Evolutionary conservation across 2,113 vertebrate genomes (phyloP).

Genomic region (Rhinolophus sinicus): DNA sequence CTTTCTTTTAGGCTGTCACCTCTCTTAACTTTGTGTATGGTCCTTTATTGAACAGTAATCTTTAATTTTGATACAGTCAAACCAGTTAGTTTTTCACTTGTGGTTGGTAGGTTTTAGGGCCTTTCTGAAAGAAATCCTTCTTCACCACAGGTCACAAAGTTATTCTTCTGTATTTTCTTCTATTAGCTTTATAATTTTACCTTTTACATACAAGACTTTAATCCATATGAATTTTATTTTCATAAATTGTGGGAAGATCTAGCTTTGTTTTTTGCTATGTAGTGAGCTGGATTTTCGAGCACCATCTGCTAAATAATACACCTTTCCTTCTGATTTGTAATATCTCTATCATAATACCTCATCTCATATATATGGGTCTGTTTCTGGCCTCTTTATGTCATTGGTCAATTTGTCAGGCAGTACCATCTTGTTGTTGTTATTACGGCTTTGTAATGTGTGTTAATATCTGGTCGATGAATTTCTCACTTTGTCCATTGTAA

Average conservation of each 20-base stretch:
- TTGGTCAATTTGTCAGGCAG: not conserved
- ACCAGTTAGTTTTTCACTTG: not conserved
- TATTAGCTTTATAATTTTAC: too few relatives aligned
- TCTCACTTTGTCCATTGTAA: not conserved
- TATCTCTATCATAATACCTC: not conserved
- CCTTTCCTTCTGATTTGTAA: not conserved
- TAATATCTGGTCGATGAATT: not conserved
- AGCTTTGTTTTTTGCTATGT: not conserved
- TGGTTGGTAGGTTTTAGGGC: not conserved
- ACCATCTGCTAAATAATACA: not conserved
- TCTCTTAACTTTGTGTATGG: not conserved
- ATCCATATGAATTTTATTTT: not conserved
- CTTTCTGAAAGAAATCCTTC: constrained; percentile 2
- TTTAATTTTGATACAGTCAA: not conserved
- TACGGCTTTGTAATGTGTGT: not conserved
- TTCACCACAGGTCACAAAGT: not conserved
- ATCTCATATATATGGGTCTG: not conserved
- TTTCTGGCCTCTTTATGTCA: not conserved
- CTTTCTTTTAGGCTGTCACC: not conserved
- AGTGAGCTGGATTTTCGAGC: not conserved
- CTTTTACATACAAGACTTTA: not conserved
- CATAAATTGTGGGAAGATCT: not conserved
- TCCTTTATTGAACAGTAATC: not conserved
- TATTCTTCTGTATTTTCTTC: not conserved
- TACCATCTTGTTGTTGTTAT: not conserved